These are phyloP conservation scores for Chrysaora quinquecirrha DNA, from an alignment of 30 jellyfish, hydroid and myxozoan genomes.

Conservation along the genomic window DNA sequence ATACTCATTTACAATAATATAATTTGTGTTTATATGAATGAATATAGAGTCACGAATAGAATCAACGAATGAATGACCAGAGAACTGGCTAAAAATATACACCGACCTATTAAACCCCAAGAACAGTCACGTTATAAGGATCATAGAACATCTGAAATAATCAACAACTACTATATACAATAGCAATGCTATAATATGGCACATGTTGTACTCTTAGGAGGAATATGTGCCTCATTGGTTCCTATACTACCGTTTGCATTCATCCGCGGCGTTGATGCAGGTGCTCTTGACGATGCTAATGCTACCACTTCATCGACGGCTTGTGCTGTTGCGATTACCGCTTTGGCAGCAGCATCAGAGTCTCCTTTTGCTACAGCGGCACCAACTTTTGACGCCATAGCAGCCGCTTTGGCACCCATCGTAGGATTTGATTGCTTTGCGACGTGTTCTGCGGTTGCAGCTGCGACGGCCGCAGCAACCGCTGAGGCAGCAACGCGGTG, in stretches of 20 bases:
- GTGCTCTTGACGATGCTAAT: constrained; percentile 65
- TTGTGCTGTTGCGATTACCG: constrained; percentile 94
- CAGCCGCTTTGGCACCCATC: constrained; percentile 99
- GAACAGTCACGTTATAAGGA: too few species aligned
- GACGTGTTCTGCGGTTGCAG: constrained; percentile 97
- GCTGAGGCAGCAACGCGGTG: constrained; percentile 24
- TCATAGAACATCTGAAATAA: too few species aligned
- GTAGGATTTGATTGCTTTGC: constrained; percentile 98
- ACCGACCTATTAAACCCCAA: too few species aligned
- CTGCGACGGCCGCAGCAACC: constrained; percentile 98
- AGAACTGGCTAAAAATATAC: too few species aligned
- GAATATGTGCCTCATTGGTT: constrained; percentile 23
- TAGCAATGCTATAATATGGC: constrained; percentile 51
- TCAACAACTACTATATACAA: constrained; percentile 13
- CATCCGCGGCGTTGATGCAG: constrained; percentile 43
- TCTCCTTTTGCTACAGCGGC: constrained; percentile 98
- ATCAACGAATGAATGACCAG: too few species aligned
- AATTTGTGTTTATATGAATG: too few species aligned
- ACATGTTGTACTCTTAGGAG: constrained; percentile 72
- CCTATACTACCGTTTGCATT: constrained; percentile 56
- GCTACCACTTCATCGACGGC: constrained; percentile 97
- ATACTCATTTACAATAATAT: too few species aligned
- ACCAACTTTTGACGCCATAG: constrained; percentile 98
- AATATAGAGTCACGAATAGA: too few species aligned
- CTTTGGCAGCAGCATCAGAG: constrained; percentile 95